These are phyloP conservation scores for Protodeltote pygarga DNA, from an alignment of 2,888 invertebrate genomes.

Conservation along the genomic window DNA sequence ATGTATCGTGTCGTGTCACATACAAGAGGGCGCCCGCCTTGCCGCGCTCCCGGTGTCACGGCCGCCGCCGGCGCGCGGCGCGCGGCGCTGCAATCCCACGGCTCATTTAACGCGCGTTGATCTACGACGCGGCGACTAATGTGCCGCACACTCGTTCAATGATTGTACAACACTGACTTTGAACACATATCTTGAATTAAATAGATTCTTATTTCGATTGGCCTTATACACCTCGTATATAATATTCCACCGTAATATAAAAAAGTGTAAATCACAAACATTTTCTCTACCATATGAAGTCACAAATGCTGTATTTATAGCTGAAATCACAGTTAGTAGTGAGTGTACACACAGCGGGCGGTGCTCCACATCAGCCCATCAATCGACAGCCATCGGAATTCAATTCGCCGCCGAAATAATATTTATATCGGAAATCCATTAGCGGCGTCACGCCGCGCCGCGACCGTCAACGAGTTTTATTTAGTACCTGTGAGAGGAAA, in stretches of 20 bases:
- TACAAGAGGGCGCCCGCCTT: not conserved
- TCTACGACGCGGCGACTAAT: slow-evolving; percentile 8
- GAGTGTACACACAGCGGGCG: not conserved
- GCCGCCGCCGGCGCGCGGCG: not conserved
- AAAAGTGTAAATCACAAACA: no score
- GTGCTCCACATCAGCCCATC: slow-evolving; percentile 22
- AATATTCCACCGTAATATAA: no score
- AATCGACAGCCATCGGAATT: slow-evolving; percentile 43
- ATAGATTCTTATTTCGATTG: not conserved
- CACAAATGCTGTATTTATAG: no score
- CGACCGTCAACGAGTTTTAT: slow-evolving; percentile 17
- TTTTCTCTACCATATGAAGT: no score
- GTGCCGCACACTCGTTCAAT: slow-evolving; percentile 11
- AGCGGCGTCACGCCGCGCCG: slow-evolving; percentile 18
- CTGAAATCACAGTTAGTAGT: no score
- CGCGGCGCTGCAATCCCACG: slow-evolving; percentile 14
- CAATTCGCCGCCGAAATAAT: slow-evolving; percentile 45
- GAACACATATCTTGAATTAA: slow-evolving; percentile 1
- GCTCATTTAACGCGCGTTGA: slow-evolving; percentile 24
- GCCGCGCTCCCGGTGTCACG: no score
- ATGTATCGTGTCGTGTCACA: not conserved
- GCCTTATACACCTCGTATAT: no score
- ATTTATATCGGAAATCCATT: slow-evolving; percentile 55
- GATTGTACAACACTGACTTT: not conserved
- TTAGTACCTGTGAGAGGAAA: slow-evolving; percentile 9